Evolutionary conservation across 1,140 invertebrate genomes (phyloP), one percentile per base, ranked within the genome.

Genomic region (Drosophila punjabiensis): DNA sequence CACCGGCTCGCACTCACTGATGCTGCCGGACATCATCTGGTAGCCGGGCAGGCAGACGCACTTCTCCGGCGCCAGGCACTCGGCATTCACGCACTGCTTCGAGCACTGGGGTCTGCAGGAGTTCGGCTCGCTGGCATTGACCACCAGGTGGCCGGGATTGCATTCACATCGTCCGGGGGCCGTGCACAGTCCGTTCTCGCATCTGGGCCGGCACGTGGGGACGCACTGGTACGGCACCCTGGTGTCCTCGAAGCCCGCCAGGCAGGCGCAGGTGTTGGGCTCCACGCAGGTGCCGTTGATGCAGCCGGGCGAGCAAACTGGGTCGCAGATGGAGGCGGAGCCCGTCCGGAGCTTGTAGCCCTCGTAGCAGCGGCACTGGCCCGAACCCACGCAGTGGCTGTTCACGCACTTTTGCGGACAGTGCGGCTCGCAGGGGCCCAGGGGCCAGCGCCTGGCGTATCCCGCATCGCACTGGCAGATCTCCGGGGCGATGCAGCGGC

Each of bases 21-120:
- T 75, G 66, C 95, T 94, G 39, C 91, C 92, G 4, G 82, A 41
- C 24, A 95, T 70, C 52, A 88, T 93, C 16, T 37, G 50, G 68
- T 93, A 95, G 5, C 94, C 94, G 5, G 69, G 62, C 13, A 91
- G 90, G 64, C 95, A 95, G 20, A 79, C 74, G 67, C 95, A 96
- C 5, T 70, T 56, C 24, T 92, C 64, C 32, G 89, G 84, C 3
- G 87, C 87, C 18, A 88, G 75, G 73, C 95, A 95, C 56, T 93
- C 67, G 33, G 94, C 94, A 76, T 95, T 95, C 35, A 95, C 82
- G 79, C 95, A 95, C 5, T 81, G 79, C 18, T 93, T 83, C 5
- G 89, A 70, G 76, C 95, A 95, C 10, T 82, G 64, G 0, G 91
- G 61, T 0, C 41, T 60, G 47, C 91, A 92, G 10, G 47, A 28